A percentile compares a stretch with the other conserved stretches of the same genome.
These are phyloP conservation scores for Antrozous pallidus DNA, from an alignment of 2,797 vertebrate genomes.

Conservation along the genomic window DNA sequence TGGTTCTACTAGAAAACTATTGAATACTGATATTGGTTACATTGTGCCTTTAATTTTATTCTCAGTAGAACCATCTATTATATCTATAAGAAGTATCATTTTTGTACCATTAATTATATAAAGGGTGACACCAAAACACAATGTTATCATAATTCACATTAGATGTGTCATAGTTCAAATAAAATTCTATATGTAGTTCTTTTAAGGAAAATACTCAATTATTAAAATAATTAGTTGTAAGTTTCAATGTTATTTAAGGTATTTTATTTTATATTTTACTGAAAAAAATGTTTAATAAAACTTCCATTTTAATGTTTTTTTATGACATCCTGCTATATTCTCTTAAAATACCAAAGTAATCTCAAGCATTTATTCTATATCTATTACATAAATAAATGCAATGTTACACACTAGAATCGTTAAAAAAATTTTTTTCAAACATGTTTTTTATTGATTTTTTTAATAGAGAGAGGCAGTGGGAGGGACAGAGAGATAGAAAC, in stretches of 20 bases:
- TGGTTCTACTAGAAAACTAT: constrained; percentile 25
- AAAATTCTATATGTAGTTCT: constrained; percentile 1
- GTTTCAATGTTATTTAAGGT: neutral
- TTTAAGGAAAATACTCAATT: constrained; percentile 36
- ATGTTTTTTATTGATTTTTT: too few relatives aligned
- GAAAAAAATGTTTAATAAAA: neutral
- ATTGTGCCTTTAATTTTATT: constrained; percentile 56
- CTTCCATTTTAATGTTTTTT: constrained; percentile 57
- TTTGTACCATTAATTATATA: constrained; percentile 24
- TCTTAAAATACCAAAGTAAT: neutral
- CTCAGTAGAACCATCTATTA: constrained; percentile 51
- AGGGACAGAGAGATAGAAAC: too few relatives aligned
- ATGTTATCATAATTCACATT: constrained; percentile 46
- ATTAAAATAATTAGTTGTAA: neutral
- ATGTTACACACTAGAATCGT: neutral
- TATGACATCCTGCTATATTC: constrained; percentile 35
- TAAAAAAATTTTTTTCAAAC: too few relatives aligned
- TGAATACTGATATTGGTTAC: constrained; percentile 55
- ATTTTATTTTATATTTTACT: constrained; percentile 25
- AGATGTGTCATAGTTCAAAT: constrained; percentile 56
- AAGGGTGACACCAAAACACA: constrained; percentile 58
- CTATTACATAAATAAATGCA: neutral
- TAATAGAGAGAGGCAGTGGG: too few relatives aligned
- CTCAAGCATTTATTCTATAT: neutral
- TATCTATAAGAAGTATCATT: constrained; percentile 2